phyloP scores from a whole-genome alignment of 1,140 invertebrate species.

The Bombus impatiens region DNA sequence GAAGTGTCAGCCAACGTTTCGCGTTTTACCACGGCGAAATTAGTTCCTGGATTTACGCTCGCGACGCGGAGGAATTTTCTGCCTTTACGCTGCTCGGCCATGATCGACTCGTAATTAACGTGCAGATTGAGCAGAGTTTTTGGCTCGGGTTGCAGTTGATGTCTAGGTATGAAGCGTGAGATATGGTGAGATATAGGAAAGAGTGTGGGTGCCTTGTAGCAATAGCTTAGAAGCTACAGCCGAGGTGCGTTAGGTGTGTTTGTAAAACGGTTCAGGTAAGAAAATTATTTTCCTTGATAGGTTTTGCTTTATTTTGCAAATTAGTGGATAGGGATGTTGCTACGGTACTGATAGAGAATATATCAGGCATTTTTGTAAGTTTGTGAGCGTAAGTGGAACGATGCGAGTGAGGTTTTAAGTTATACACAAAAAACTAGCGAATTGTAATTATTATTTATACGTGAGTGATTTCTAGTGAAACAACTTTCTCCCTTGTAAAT shows the following conservation, averaged over 20 bases:
- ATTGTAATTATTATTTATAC: background rate
- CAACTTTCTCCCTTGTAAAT: background rate
- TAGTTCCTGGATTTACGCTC: slow-evolving; percentile 48
- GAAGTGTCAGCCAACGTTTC: slow-evolving; percentile 33
- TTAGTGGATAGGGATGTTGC: too few relatives aligned
- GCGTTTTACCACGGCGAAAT: slow-evolving; percentile 26
- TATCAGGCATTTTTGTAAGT: background rate
- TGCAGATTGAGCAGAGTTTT: slow-evolving; percentile 9
- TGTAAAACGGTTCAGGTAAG: too few relatives aligned
- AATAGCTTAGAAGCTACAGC: background rate
- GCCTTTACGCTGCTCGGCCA: slow-evolving; percentile 8
- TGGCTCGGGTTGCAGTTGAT: background rate
- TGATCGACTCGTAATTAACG: slow-evolving; percentile 39
- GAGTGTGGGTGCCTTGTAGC: too few relatives aligned
- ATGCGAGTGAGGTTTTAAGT: background rate
- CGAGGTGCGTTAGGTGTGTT: too few relatives aligned
- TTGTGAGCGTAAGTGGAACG: background rate
- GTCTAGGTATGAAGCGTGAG: background rate
- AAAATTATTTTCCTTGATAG: too few relatives aligned
- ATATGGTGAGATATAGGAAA: background rate
- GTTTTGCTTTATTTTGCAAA: too few relatives aligned
- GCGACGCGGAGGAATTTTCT: slow-evolving; percentile 50
- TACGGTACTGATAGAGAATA: too few relatives aligned
- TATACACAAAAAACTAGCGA: background rate
- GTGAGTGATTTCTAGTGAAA: background rate